Base-by-base conservation (phyloP, 2,113 vertebrate genomes). In the Embiotoca jacksoni region DNA sequence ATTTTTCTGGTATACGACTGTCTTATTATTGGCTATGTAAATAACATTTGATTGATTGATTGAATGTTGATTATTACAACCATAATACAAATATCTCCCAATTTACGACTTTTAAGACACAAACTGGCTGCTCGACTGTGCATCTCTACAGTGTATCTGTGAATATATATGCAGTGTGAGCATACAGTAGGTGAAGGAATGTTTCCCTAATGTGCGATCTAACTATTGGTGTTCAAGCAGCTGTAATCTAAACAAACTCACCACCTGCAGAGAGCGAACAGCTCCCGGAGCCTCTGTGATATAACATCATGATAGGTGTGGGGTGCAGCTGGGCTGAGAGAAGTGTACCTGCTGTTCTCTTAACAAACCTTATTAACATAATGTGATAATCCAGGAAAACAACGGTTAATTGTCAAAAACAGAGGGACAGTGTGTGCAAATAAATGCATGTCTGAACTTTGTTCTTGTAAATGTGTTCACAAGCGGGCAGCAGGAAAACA, bases 321-420 rank as follows among this genome's bases (percentile, higher is more conserved):
- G 23, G 50, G 23, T 65, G 74, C 74, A 78, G 83, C 64, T 30
- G 72, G 44, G 52, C 46, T 53, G 56, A 67, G 61, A 58, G 66
- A 72, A 68, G 35, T 9, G 5, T 64, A 53, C 67, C 63, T 59
- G 62, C 73, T 77, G 63, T 59, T 72, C 56, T 79, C 15, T 78
- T 35, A 52, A 70, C 49, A 62, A 41, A 56, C 15, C 3, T 3
- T 3, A 61, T 75, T 79, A 75, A 36, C 71, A 79, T 75, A 75
- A 79, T 67, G 65, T 44, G 65, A 61, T 75, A 60, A 61, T 60
- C 46, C 52, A 53, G 55, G 15, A 59, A 69, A 79, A 82, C 44
- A 70, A 35, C 59, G 53, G 49, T 46, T 85, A 75, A 71, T 39
- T 79, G 72, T 77, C 39, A 47, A 57, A 78, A 53, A 39, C 7